Evolutionary conservation across 1,140 invertebrate genomes (phyloP).

Genomic region (Drosophila seguyi): DNA sequence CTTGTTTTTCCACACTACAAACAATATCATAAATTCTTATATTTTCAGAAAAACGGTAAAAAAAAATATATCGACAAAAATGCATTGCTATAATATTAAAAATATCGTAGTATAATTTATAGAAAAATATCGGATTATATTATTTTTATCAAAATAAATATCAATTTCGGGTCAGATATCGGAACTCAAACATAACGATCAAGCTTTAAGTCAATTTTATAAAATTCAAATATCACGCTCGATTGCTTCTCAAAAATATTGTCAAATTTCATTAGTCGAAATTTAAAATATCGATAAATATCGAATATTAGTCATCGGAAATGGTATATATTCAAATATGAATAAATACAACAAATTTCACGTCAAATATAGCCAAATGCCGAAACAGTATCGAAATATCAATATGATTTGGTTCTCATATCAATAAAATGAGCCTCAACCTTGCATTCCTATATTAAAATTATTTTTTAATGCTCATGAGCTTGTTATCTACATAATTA

Average conservation of each 20-base stretch:
- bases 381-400: not conserved
- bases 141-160: too few relatives aligned
- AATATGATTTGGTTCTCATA: not conserved
- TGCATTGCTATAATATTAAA: too few relatives aligned
- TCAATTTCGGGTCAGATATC: too few relatives aligned
- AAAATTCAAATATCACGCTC: too few relatives aligned
- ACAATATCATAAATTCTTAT: not conserved
- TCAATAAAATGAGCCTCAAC: slow-evolving; percentile 2
- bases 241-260: not conserved
- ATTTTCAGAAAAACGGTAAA: too few relatives aligned
- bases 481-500: not conserved
- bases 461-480: not conserved
- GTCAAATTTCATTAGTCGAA: not conserved
- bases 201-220: not conserved
- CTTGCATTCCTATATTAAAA: slow-evolving; percentile 1
- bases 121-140: too few relatives aligned
- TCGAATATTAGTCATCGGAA: not conserved
- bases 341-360: not conserved
- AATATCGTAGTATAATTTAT: too few relatives aligned
- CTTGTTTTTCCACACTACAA: not conserved
- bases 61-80: not conserved
- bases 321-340: not conserved
- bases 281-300: not conserved
- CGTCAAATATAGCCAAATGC: not conserved
- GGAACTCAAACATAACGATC: not conserved